These are phyloP conservation scores for Drosophila lowei DNA, from an alignment of 1,140 invertebrate genomes.

Conservation along the genomic window DNA sequence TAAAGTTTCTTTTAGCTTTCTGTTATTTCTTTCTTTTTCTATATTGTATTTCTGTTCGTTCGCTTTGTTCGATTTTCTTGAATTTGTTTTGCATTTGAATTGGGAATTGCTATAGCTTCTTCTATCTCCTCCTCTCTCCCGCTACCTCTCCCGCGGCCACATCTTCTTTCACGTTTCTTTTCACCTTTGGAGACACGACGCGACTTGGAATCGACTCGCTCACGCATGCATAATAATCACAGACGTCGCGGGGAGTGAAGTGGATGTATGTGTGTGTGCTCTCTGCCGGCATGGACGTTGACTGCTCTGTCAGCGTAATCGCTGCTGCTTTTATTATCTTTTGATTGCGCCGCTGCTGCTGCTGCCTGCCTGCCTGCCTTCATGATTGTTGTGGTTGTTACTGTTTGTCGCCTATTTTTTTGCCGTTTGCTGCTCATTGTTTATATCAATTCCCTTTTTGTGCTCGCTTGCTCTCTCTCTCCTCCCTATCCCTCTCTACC, in stretches of 20 bases:
- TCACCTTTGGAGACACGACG: slow-evolving; percentile 65
- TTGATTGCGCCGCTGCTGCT: slow-evolving; percentile 66
- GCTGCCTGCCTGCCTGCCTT: slow-evolving; percentile 39
- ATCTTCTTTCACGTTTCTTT: slow-evolving; percentile 52
- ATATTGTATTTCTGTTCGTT: slow-evolving; percentile 9
- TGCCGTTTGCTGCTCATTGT: slow-evolving; percentile 58
- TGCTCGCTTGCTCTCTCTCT: slow-evolving; percentile 17
- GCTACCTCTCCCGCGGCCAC: slow-evolving; percentile 7
- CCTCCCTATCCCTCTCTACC: slow-evolving; percentile 5
- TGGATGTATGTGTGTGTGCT: background rate
- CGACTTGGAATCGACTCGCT: slow-evolving; percentile 36
- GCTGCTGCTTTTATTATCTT: slow-evolving; percentile 78
- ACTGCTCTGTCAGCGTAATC: slow-evolving; percentile 62
- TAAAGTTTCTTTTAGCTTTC: slow-evolving; percentile 41
- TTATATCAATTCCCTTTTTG: slow-evolving; percentile 69
- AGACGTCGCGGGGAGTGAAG: slow-evolving; percentile 8
- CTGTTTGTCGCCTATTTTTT: slow-evolving; percentile 54
- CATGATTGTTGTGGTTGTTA: slow-evolving; percentile 60
- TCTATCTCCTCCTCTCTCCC: slow-evolving; percentile 27
- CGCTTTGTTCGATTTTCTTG: slow-evolving; percentile 72
- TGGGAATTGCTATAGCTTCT: slow-evolving; percentile 76
- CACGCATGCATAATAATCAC: slow-evolving; percentile 75
- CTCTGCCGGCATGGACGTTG: slow-evolving; percentile 18
- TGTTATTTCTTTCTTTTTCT: slow-evolving; percentile 26
- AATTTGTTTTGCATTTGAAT: slow-evolving; percentile 75